Evolutionary conservation across 2,113 vertebrate species (phyloP), one percentile per base, ranked within the genome.

Genomic region (Rhinolophus sinicus): DNA sequence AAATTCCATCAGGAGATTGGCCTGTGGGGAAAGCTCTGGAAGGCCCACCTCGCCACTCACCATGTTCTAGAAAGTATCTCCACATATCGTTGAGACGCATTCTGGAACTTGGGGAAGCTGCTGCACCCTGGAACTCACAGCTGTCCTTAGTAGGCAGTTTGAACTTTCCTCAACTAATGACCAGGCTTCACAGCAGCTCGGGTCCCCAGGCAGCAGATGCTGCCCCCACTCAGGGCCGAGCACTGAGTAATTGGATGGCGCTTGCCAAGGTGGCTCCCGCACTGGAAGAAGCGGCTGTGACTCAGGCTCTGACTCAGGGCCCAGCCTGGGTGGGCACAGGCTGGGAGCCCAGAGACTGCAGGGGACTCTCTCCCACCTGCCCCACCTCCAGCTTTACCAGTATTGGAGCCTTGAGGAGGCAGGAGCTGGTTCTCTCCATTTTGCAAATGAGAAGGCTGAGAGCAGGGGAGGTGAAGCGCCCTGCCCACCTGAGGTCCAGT

Each of bases 41-140:
- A 84, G 22, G 56, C 60, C 0, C 0, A 0, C 44, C 12, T 72
- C 2, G 26, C n/a, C 22, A 1, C 47, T 22, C 0, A 2, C 40
- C 4, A 1, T 0, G 4, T 44, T 75, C 33, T 6, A 1, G 0
- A 26, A 60, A 64, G 38, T 33, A 4, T 14, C 16, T 38, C 22
- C 18, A 47, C 70, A 38, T 35, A n/a, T 9, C 19, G 40, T 33
- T 1, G 73, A 65, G 92, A 6, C 0, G 0, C 15, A 1, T 9
- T 10, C 54, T 0, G 1, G 73, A 19, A 54, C 22, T 5, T 0
- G 3, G 64, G 40, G 81, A 15, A 9, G 7, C 0, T 2, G 28
- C 35, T 3, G 12, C 35, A 0, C 33, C 64, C 50, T 2, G 60
- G 75, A 70, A 16, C 47, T 5, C 13, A 5, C 22, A 33, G 56